Conservation (phyloP, 2,888 invertebrate species). For the Strigamia transsilvanica region DNA sequence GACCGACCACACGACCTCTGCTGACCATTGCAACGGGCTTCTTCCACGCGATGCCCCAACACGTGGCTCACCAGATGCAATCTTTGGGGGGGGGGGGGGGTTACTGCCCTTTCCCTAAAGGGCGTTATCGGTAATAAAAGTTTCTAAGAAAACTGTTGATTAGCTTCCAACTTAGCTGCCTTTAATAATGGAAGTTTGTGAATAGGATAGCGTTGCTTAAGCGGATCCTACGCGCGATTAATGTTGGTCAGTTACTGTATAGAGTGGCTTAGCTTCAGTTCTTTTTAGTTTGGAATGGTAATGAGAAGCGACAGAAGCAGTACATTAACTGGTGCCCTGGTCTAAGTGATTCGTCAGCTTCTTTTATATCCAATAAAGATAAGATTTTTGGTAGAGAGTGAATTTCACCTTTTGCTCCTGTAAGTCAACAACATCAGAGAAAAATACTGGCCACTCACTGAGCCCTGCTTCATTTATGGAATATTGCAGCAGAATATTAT, state of each 20-base stretch:
- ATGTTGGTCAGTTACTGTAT: neutral
- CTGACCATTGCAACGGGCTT: slow-evolving; percentile 33
- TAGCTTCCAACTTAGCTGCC: neutral
- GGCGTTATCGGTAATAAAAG: slow-evolving; percentile 39
- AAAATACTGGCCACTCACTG: slow-evolving; percentile 32
- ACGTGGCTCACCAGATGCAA: slow-evolving; percentile 28
- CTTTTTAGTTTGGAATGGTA: slow-evolving; percentile 9
- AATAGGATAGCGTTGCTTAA: neutral
- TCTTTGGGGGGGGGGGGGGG: neutral
- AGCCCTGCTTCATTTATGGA: slow-evolving; percentile 4
- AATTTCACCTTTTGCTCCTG: slow-evolving; percentile 33
- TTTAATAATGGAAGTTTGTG: neutral
- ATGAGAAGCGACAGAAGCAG: slow-evolving; percentile 28
- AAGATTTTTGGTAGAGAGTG: slow-evolving; percentile 15
- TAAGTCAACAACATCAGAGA: slow-evolving; percentile 39
- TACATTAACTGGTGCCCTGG: slow-evolving; percentile 4
- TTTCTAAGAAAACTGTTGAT: slow-evolving; percentile 28
- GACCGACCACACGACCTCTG: slow-evolving; percentile 47
- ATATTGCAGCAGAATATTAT: slow-evolving; percentile 34
- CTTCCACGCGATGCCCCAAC: slow-evolving; percentile 33
- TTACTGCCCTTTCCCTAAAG: slow-evolving; percentile 27
- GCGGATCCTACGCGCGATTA: neutral
- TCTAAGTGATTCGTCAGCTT: slow-evolving; percentile 49
- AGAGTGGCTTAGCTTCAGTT: neutral
- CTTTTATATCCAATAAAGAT: slow-evolving; percentile 48